Base-by-base conservation (phyloP, 2,113 vertebrate genomes). In the Benitochromis conjunctus region DNA sequence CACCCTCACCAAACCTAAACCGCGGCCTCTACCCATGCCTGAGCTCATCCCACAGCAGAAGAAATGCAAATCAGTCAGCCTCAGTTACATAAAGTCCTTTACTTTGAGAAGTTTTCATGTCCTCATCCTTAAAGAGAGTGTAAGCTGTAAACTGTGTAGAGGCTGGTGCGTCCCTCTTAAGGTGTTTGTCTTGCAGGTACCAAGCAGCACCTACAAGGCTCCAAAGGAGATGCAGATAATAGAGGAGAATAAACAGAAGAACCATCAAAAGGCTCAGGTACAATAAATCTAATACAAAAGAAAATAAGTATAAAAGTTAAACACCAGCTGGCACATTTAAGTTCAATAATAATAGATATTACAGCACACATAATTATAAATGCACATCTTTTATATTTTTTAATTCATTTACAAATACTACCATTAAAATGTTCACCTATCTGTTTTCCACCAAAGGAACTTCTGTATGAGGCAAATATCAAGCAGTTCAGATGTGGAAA, bases 231-330 rank as follows among this genome's bases (percentile, higher is more conserved):
- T 84, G 55, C 91, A 95, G 64, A 87, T 92, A n/a, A 94, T 99
- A 13, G 94, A 97, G 54, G 90, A 94, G 81, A 87, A 95, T 38
- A 98, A 96, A 93, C 81, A 85, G 54, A 95, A 89, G 82, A 98
- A 98, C 80, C 94, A 94, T 9, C 90, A 66, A 78, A 97, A 94
- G 92, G 96, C 97, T 2, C 94, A 97, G 96, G 98, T 98, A 94
- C n/a, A 91, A 89, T 38, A 18, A 74, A 11, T 74, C 41, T 29
- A 71, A 46, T 26, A 46, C 38, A 71, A 71, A 71, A 71, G 38
- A 46, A 46, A 41, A 71, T 10, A 71, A 10, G 21, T 71, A 18
- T 26, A 71, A 71, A 38, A 71, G 21, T 71, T 71, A 71, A 71
- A 71, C 1, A 14, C 3, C 66, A 71, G n/a, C 13, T 69, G 21